Evolutionary conservation across 2,113 vertebrate species (phyloP).

Genomic region (Phocoena sinus): DNA sequence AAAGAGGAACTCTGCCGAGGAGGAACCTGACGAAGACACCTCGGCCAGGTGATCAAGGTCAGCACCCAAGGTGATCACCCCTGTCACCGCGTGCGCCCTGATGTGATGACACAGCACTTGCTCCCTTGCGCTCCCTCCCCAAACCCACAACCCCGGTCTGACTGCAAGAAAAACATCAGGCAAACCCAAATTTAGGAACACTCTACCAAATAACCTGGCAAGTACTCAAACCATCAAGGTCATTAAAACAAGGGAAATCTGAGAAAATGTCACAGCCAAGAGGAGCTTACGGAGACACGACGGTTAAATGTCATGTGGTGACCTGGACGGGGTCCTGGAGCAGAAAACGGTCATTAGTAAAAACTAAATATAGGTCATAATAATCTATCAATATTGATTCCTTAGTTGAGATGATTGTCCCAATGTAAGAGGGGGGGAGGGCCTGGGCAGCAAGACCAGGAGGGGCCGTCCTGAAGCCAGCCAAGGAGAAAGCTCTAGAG

Average conservation of each 20-base stretch:
- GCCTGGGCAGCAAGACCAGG: not conserved
- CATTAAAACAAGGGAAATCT: not conserved
- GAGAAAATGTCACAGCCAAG: not conserved
- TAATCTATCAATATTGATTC: not conserved
- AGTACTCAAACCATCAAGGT: not conserved
- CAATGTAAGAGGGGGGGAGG: accelerated
- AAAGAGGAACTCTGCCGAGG: not conserved
- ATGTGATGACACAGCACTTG: accelerated
- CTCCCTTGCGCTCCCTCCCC: not conserved
- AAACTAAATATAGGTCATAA: accelerated
- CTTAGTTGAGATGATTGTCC: not conserved
- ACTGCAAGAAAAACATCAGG: not conserved
- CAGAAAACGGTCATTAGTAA: not conserved
- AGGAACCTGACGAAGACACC: not conserved
- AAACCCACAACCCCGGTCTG: not conserved
- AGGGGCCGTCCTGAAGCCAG: not conserved
- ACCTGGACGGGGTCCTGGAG: not conserved
- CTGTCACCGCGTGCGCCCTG: accelerated
- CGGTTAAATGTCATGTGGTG: accelerated
- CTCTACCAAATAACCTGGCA: not conserved
- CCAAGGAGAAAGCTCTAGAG: accelerated
- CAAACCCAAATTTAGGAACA: not conserved
- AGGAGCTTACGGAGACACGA: not conserved
- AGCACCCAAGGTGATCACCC: not conserved
- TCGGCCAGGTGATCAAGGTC: not conserved